phyloP scores from a whole-genome alignment of 2,797 vertebrate genomes.

The Sparidentex hasta region DNA sequence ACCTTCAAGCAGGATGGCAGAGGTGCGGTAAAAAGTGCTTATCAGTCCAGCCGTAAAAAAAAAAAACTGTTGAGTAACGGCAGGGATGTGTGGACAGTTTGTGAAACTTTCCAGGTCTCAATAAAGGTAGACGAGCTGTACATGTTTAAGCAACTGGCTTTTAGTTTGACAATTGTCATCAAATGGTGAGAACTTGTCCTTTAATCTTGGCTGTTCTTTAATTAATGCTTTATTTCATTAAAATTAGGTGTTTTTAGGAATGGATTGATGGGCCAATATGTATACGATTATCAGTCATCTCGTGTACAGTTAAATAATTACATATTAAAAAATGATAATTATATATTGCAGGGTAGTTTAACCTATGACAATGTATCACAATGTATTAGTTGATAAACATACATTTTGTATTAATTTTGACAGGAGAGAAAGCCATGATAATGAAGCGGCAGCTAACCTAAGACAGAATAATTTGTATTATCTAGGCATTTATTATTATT shows the following conservation, averaged over 20 bases:
- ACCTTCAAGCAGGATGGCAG: conserved; percentile 78
- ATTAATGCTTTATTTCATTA: not conserved
- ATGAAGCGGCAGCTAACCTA: not conserved
- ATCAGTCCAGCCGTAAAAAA: conserved; percentile 58
- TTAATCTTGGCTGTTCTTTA: conserved; percentile 20
- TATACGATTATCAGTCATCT: no score
- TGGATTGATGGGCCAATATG: no score
- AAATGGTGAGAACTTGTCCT: conserved; percentile 2
- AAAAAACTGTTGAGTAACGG: conserved; percentile 52
- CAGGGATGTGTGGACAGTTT: conserved; percentile 12
- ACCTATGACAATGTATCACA: no score
- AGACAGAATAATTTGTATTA: not conserved
- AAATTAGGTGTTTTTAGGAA: not conserved
- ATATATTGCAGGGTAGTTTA: no score
- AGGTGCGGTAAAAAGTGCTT: conserved; percentile 58
- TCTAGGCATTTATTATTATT: not conserved
- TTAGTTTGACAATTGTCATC: conserved; percentile 37
- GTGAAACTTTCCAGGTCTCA: conserved; percentile 30
- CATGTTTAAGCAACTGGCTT: conserved; percentile 27
- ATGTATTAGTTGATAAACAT: no score
- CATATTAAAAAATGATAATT: no score
- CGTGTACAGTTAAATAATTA: no score
- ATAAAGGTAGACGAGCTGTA: conserved; percentile 27
- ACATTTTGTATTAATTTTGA: no score
- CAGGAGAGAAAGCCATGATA: not conserved